Evolutionary conservation across 2,113 vertebrate species (phyloP).

Genomic region (Anser cygnoides): DNA sequence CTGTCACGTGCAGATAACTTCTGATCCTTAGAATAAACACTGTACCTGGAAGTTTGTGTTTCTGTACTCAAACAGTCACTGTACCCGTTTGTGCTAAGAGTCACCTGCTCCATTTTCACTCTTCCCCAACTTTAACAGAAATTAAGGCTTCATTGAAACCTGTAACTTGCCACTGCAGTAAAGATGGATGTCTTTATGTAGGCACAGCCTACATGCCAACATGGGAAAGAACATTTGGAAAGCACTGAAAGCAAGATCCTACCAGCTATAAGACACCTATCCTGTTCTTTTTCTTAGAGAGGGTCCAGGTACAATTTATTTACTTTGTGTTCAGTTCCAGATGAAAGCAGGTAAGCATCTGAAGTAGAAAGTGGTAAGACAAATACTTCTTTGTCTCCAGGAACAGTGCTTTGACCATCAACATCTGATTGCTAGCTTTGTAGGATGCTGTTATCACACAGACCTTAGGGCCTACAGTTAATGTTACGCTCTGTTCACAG

Average conservation of each 20-base stretch:
- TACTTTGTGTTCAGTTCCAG: background rate
- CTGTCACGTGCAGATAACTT: background rate
- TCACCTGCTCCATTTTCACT: background rate
- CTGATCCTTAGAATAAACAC: constrained; percentile 28
- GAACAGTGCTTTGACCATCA: background rate
- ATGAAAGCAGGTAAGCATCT: background rate
- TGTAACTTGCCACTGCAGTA: background rate
- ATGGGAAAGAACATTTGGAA: background rate
- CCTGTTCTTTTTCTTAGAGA: background rate
- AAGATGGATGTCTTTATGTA: background rate
- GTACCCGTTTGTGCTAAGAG: background rate
- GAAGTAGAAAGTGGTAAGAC: background rate
- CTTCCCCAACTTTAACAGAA: background rate
- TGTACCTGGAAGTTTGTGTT: accelerated
- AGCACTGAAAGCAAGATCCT: background rate
- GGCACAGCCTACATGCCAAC: background rate
- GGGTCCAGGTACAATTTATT: background rate
- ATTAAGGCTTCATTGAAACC: background rate
- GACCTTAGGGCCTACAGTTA: background rate
- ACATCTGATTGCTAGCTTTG: background rate
- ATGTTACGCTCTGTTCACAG: background rate
- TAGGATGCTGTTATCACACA: background rate
- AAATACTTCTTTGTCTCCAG: background rate
- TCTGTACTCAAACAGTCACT: too few species aligned
- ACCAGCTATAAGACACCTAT: background rate